These are phyloP conservation scores for Episyrphus balteatus DNA, from an alignment of 1,140 invertebrate genomes.

Conservation along the genomic window DNA sequence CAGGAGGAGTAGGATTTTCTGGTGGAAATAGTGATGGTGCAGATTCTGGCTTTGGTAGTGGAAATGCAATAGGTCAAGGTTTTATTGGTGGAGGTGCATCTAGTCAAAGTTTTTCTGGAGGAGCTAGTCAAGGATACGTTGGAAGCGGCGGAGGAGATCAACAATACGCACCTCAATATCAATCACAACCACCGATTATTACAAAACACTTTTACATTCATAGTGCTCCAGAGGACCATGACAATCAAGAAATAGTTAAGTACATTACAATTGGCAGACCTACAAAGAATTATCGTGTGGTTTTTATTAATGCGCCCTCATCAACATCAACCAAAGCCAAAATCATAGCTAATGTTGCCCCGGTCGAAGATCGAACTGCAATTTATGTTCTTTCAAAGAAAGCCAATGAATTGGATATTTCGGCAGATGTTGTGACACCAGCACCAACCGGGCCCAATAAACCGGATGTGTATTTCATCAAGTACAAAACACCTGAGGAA, in stretches of 20 bases:
- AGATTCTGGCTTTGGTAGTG: too few relatives aligned
- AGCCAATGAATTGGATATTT: conserved; percentile 24
- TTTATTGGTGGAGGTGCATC: too few relatives aligned
- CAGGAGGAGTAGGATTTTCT: too few relatives aligned
- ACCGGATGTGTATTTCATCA: conserved; percentile 64
- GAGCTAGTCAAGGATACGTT: too few relatives aligned
- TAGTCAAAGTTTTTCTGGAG: too few relatives aligned
- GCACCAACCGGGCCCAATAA: conserved; percentile 47
- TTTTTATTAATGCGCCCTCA: conserved; percentile 74
- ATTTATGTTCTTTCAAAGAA: conserved; percentile 75
- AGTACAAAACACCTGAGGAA: conserved; percentile 58
- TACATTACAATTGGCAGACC: conserved; percentile 39
- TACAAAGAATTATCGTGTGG: conserved; percentile 75
- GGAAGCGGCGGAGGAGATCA: too few relatives aligned
- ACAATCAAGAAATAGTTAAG: conserved; percentile 38
- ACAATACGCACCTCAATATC: conserved; percentile 43
- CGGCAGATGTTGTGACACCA: conserved; percentile 28
- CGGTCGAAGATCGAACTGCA: conserved; percentile 71
- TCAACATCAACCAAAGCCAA: conserved; percentile 51
- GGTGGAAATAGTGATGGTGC: too few relatives aligned
- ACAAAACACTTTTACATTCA: conserved; percentile 67
- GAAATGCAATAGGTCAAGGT: too few relatives aligned
- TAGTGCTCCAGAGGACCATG: conserved; percentile 57
- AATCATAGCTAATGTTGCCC: conserved; percentile 51
- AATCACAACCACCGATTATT: conserved; percentile 45